These are phyloP conservation scores for Zenarchopterus dispar DNA, from an alignment of 2,797 vertebrate species.

Conservation along the genomic window DNA sequence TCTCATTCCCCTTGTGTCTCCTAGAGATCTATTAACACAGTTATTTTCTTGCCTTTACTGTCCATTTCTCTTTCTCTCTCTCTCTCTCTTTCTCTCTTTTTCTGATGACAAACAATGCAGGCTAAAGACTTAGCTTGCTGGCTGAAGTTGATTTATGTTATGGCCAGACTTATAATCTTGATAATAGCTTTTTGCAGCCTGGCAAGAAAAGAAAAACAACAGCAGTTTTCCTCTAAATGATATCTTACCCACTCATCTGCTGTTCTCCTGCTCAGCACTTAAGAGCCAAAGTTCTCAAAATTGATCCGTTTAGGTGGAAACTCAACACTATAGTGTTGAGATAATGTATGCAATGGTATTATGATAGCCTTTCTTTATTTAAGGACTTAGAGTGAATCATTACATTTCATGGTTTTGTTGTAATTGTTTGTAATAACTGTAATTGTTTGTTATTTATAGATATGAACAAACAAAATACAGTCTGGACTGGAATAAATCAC, in stretches of 20 bases:
- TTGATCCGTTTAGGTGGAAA: conserved; percentile 10
- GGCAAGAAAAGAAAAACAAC: conserved; percentile 36
- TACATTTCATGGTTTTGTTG: too few species aligned
- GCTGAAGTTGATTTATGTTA: conserved; percentile 46
- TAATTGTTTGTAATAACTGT: too few species aligned
- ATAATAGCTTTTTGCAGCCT: conserved; percentile 39
- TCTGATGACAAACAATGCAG: conserved; percentile 22
- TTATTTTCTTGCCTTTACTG: conserved; percentile 21
- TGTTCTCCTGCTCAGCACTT: conserved; percentile 18
- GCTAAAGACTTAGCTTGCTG: conserved; percentile 5
- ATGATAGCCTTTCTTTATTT: too few species aligned
- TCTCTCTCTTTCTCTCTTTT: conserved; percentile 4
- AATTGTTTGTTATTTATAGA: too few species aligned
- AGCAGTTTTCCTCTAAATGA: conserved; percentile 33
- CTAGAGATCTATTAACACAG: conserved; percentile 35
- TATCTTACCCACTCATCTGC: conserved; percentile 32
- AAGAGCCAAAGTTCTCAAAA: conserved; percentile 24
- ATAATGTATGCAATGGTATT: too few species aligned
- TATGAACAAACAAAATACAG: too few species aligned
- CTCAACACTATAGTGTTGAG: background rate
- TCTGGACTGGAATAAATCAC: too few species aligned
- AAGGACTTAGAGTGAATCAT: too few species aligned
- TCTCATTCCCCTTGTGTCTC: conserved; percentile 20
- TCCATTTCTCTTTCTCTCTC: conserved; percentile 14
- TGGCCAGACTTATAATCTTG: conserved; percentile 45